phyloP scores from a whole-genome alignment of 92 coral and sea anemone genomes.

The Palythoa grandiflora region DNA sequence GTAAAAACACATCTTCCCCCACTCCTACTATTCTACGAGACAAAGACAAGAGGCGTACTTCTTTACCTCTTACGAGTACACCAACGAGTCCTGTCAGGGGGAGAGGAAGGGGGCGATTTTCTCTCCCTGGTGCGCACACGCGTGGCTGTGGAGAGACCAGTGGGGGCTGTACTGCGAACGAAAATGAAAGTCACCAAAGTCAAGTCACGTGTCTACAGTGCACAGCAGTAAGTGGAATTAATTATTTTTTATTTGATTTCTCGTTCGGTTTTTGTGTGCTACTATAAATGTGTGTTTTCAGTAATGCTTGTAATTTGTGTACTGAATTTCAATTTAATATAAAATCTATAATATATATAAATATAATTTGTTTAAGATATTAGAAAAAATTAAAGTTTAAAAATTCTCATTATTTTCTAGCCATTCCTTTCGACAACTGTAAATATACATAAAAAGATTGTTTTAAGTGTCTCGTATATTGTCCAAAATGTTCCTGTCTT shows the following conservation, averaged over 20 bases:
- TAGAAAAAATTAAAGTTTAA: too few species aligned
- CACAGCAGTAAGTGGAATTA: not conserved
- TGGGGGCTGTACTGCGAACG: conserved; percentile 47
- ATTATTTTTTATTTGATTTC: too few species aligned
- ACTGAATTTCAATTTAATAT: too few species aligned
- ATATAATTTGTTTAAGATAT: too few species aligned
- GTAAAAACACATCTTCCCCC: not conserved
- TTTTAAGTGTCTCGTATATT: too few species aligned
- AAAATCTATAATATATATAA: too few species aligned
- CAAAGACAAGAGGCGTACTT: conserved; percentile 23
- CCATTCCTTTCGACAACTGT: not conserved
- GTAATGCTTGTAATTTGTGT: too few species aligned
- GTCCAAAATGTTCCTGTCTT: not conserved
- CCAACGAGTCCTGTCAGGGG: conserved; percentile 50
- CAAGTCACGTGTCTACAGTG: conserved; percentile 1
- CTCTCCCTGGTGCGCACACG: conserved; percentile 62
- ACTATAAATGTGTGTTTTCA: too few species aligned
- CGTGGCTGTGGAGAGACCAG: conserved; percentile 61
- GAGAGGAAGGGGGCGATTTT: conserved; percentile 48
- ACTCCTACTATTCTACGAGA: not conserved
- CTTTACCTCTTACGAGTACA: conserved; percentile 61
- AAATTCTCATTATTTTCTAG: not conserved
- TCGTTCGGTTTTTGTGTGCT: too few species aligned
- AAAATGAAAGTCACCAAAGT: conserved; percentile 17
- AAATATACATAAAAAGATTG: not conserved